phyloP scores from a whole-genome alignment of 2,113 vertebrate species.

The Eretmochelys imbricata region DNA sequence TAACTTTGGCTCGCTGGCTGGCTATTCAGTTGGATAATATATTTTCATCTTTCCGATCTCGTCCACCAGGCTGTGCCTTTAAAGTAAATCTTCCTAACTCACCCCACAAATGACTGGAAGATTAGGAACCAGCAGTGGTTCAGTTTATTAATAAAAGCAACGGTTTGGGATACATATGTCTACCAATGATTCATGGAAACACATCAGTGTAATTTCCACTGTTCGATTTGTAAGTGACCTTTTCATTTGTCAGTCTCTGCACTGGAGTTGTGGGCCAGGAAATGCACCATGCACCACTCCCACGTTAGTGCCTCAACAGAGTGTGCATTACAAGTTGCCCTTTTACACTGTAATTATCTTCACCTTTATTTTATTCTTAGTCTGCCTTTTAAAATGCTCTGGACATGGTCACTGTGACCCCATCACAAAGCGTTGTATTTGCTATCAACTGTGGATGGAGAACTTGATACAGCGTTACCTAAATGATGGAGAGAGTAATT shows the following conservation, averaged over 20 bases:
- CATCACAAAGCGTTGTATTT: slow-evolving; percentile 88
- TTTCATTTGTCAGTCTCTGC: neutral
- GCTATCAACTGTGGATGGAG: slow-evolving; percentile 93
- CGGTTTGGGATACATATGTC: neutral
- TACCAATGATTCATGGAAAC: neutral
- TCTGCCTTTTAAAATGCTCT: slow-evolving; percentile 88
- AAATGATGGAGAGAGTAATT: slow-evolving; percentile 88
- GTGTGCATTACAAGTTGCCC: fast-evolving
- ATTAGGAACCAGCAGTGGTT: neutral
- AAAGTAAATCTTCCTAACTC: neutral
- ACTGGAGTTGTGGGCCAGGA: neutral
- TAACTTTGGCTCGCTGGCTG: neutral
- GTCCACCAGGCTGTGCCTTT: neutral
- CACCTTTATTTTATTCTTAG: slow-evolving; percentile 65
- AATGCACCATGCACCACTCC: neutral
- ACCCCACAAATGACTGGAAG: neutral
- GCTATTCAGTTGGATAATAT: neutral
- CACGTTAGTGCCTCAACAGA: neutral
- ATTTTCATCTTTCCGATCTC: neutral
- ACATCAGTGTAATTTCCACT: neutral
- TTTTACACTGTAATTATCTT: neutral
- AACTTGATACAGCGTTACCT: slow-evolving; percentile 86
- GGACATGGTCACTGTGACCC: slow-evolving; percentile 91
- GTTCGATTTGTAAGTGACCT: neutral
- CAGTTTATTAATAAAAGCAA: neutral